phyloP scores from a whole-genome alignment of 2,888 invertebrate genomes.

The Andrena camellia region DNA sequence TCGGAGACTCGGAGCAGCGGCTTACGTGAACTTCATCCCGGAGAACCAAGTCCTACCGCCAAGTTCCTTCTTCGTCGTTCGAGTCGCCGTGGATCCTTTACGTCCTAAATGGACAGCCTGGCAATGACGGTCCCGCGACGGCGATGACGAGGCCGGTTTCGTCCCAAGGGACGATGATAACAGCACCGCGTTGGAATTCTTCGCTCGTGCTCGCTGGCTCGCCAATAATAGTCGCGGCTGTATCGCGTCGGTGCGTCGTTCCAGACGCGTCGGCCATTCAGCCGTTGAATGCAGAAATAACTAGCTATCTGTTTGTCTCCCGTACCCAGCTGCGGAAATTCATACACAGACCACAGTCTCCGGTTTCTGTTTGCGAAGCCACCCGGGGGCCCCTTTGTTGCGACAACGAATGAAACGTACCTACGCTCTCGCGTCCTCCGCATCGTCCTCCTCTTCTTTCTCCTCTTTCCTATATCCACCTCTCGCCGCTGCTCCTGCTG shows the following conservation, averaged over 20 bases:
- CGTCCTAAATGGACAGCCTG: conserved; percentile 2
- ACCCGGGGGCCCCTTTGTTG: conserved; percentile 75
- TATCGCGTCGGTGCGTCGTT: conserved; percentile 74
- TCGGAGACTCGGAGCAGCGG: too few species aligned
- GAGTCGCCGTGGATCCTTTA: background rate
- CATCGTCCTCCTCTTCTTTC: conserved; percentile 53
- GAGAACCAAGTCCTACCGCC: too few species aligned
- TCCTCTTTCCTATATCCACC: conserved; percentile 37
- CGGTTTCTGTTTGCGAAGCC: conserved; percentile 76
- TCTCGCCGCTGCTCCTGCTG: conserved; percentile 48
- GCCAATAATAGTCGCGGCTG: conserved; percentile 72
- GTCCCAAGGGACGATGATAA: conserved; percentile 64
- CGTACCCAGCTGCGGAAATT: conserved; percentile 75
- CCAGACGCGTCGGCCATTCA: conserved; percentile 76
- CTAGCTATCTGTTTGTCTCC: conserved; percentile 77
- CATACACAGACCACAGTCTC: conserved; percentile 76
- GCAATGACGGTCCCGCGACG: conserved; percentile 26
- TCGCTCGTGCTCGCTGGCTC: conserved; percentile 63
- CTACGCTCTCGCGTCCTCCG: conserved; percentile 64
- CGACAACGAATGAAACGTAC: conserved; percentile 73
- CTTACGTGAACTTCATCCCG: too few species aligned
- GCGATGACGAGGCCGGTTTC: conserved; percentile 53
- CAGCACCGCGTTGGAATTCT: conserved; percentile 69
- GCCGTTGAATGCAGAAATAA: conserved; percentile 75
- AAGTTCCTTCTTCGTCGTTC: too few species aligned